These are phyloP conservation scores for Nasonia oneida DNA, from an alignment of 2,888 invertebrate species.

Conservation along the genomic window DNA sequence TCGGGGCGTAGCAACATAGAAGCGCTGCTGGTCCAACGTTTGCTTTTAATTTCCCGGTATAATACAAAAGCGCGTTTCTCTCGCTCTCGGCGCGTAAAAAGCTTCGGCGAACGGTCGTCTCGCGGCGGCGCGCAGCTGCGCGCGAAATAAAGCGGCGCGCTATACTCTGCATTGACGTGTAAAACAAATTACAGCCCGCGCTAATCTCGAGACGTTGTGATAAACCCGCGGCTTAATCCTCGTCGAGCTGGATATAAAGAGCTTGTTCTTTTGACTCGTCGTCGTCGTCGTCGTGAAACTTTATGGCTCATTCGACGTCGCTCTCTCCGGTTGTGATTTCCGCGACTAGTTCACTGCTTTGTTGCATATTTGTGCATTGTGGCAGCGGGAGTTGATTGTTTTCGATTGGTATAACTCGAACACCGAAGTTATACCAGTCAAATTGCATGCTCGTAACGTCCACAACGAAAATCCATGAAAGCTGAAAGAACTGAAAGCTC, in stretches of 20 bases:
- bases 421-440: too few species aligned
- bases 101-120: too few species aligned
- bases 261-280: constrained; percentile 1
- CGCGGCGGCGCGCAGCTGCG: too few species aligned
- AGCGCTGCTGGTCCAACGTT: neutral
- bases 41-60: neutral
- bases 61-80: constrained; percentile 4
- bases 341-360: neutral
- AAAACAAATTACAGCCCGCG: constrained; percentile 13
- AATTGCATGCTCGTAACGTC: too few species aligned
- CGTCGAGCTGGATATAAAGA: neutral
- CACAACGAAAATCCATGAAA: neutral
- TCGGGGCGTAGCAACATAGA: neutral
- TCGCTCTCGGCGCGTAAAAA: constrained; percentile 21
- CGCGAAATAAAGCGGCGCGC: too few species aligned
- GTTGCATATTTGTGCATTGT: too few species aligned
- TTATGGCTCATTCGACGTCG: constrained; percentile 1
- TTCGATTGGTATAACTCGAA: too few species aligned
- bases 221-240: constrained; percentile 12
- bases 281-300: neutral
- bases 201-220: constrained; percentile 9
- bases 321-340: neutral
- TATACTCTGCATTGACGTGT: neutral
- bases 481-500: neutral
- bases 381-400: too few species aligned